Percentiles rank a stretch among this genome's conserved stretches.
Conservation (phyloP, 2,113 vertebrate genomes). For the Atractosteus spatula region DNA sequence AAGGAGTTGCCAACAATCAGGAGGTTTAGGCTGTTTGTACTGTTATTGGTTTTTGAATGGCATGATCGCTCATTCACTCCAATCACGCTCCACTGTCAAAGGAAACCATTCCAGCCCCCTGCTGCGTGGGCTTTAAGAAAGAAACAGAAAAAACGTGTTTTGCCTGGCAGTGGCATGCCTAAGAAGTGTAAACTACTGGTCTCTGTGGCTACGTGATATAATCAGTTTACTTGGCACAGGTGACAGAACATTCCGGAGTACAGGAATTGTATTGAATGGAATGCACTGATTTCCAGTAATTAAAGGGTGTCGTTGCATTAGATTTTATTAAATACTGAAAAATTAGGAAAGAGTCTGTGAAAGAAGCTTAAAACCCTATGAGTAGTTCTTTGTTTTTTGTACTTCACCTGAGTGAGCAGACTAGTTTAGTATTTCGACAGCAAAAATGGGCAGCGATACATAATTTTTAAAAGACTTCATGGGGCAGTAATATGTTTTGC, state of each 20-base stretch:
- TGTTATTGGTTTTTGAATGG: constrained; percentile 28
- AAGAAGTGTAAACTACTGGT: background rate
- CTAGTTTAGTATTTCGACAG: too few relatives aligned
- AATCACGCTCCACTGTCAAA: constrained; percentile 18
- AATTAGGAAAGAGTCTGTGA: too few relatives aligned
- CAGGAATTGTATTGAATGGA: background rate
- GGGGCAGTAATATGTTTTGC: too few relatives aligned
- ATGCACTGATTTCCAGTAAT: background rate
- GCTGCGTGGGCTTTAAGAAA: constrained; percentile 1
- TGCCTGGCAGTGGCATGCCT: constrained; percentile 7
- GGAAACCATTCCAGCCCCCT: constrained; percentile 20
- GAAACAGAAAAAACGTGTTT: background rate
- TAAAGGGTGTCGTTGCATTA: background rate
- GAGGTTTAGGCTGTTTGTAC: constrained; percentile 20
- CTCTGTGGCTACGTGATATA: constrained; percentile 7
- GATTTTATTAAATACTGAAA: too few relatives aligned
- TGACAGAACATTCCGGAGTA: background rate
- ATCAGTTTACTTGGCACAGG: constrained; percentile 7
- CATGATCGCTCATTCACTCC: constrained; percentile 31
- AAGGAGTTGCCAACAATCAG: constrained; percentile 30
- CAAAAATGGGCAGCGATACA: too few relatives aligned
- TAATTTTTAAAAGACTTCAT: too few relatives aligned
- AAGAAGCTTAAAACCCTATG: too few relatives aligned
- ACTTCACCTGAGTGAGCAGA: too few relatives aligned
- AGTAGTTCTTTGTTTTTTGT: too few relatives aligned